Percentiles rank a stretch among this genome's conserved stretches.
phyloP scores from a whole-genome alignment of 2,888 invertebrate species.

The Agrochola litura region DNA sequence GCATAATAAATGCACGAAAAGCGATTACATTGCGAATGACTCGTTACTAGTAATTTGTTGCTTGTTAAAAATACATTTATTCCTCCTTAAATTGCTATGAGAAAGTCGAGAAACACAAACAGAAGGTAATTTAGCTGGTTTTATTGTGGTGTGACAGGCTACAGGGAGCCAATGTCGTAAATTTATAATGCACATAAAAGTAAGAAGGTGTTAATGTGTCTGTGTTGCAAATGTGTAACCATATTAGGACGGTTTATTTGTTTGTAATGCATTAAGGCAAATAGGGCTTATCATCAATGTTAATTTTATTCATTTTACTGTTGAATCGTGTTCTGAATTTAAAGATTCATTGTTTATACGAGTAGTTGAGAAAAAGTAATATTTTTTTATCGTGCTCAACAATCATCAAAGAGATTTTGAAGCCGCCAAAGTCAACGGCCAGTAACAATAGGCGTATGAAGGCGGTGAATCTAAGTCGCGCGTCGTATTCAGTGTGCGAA shows the following conservation, averaged over 20 bases:
- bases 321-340: slow-evolving; percentile 49
- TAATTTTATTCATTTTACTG: slow-evolving; percentile 57
- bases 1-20: neutral
- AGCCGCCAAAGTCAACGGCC: slow-evolving; percentile 53
- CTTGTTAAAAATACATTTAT: slow-evolving; percentile 62
- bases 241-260: slow-evolving; percentile 28
- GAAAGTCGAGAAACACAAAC: slow-evolving; percentile 38
- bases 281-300: slow-evolving; percentile 40
- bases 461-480: slow-evolving; percentile 35
- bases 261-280: slow-evolving; percentile 22
- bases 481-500: slow-evolving; percentile 49
- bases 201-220: slow-evolving; percentile 54
- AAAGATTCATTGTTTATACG: slow-evolving; percentile 23
- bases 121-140: slow-evolving; percentile 46
- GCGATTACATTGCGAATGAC: slow-evolving; percentile 15
- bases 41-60: slow-evolving; percentile 53
- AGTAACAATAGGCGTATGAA: slow-evolving; percentile 36
- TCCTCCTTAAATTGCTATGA: slow-evolving; percentile 38
- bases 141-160: slow-evolving; percentile 35
- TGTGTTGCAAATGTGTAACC: slow-evolving; percentile 50
- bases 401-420: slow-evolving; percentile 45
- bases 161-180: slow-evolving; percentile 39
- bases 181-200: slow-evolving; percentile 53
- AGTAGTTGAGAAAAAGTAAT: slow-evolving; percentile 36
- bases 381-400: slow-evolving; percentile 26